Conservation (phyloP, 1,140 invertebrate genomes). For the Aricia agestis region DNA sequence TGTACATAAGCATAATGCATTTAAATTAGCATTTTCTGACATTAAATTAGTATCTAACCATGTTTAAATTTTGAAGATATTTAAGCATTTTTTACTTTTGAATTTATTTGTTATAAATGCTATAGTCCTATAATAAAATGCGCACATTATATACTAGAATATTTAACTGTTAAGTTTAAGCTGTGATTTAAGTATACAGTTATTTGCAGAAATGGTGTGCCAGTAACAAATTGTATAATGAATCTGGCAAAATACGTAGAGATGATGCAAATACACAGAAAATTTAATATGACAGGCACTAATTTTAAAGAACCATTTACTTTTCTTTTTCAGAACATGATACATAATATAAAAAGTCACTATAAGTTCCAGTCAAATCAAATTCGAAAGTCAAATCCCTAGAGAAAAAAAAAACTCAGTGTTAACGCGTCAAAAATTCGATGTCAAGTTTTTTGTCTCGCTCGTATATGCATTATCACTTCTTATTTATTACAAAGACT, state of each 20-base stretch:
- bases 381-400: too few relatives aligned
- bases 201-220: not conserved
- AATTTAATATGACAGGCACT: not conserved
- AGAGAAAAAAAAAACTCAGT: too few relatives aligned
- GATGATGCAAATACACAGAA: not conserved
- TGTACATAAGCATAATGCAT: slow-evolving; percentile 26
- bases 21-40: slow-evolving; percentile 23
- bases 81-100: not conserved
- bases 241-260: not conserved
- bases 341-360: too few relatives aligned
- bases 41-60: not conserved
- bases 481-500: slow-evolving; percentile 6
- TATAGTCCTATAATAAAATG: not conserved
- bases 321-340: too few relatives aligned
- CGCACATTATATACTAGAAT: not conserved
- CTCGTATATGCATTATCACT: not conserved
- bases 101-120: not conserved
- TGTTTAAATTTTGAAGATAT: not conserved
- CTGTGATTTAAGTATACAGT: not conserved
- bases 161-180: not conserved
- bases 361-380: too few relatives aligned
- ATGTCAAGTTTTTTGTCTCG: not conserved
- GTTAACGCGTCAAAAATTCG: not conserved
- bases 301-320: too few relatives aligned
- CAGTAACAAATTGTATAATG: not conserved